These are phyloP conservation scores for Drosophila hamatofila DNA, from an alignment of 2,888 invertebrate genomes.

Conservation along the genomic window DNA sequence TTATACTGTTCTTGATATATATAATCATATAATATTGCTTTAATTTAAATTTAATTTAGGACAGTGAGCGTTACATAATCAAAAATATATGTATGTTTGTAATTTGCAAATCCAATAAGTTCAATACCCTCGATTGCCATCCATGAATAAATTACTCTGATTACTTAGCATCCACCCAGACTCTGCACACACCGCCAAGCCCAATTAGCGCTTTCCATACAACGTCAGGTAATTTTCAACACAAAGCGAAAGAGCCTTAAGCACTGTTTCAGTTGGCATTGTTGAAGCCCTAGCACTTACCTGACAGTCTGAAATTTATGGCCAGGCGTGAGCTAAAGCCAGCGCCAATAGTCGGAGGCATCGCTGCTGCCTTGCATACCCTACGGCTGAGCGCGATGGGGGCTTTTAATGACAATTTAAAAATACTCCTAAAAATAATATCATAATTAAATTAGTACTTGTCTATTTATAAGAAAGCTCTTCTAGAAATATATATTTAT, in stretches of 20 bases:
- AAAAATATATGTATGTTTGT: background rate
- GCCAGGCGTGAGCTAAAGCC: slow-evolving; percentile 54
- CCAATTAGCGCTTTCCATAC: slow-evolving; percentile 53
- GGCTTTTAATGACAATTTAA: too few species aligned
- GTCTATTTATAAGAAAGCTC: too few species aligned
- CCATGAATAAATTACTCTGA: slow-evolving; percentile 54
- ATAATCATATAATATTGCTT: too few species aligned
- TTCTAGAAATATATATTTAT: too few species aligned
- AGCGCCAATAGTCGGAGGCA: slow-evolving; percentile 58
- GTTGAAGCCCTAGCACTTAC: slow-evolving; percentile 38
- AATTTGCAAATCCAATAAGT: slow-evolving; percentile 36
- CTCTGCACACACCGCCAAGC: slow-evolving; percentile 8
- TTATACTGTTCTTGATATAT: background rate
- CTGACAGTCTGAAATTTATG: slow-evolving; percentile 74
- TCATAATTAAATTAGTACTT: too few species aligned
- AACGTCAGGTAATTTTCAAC: slow-evolving; percentile 58
- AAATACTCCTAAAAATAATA: too few species aligned
- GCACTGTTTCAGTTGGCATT: slow-evolving; percentile 17
- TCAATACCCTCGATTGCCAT: slow-evolving; percentile 43
- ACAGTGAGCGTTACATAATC: too few species aligned
- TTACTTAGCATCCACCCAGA: slow-evolving; percentile 45
- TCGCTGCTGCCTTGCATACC: slow-evolving; percentile 25
- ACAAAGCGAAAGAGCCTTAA: slow-evolving; percentile 22
- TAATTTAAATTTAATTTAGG: too few species aligned
- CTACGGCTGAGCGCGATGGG: background rate